phyloP scores from a whole-genome alignment of 2,888 invertebrate genomes.

The Spialia ferax region DNA sequence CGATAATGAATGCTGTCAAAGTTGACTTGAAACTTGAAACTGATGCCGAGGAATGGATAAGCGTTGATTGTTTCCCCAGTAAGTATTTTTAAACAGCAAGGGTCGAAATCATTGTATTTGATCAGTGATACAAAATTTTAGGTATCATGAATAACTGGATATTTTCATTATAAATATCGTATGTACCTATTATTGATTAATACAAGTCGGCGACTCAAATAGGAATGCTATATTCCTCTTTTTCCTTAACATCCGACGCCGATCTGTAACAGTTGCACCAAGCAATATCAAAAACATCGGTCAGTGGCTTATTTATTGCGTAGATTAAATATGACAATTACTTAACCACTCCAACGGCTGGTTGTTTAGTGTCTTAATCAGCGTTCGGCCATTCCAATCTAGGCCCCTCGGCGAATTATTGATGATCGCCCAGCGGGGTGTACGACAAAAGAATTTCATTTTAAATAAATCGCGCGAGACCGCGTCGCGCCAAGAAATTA shows the following conservation, averaged over 20 bases:
- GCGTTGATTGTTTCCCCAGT: neutral
- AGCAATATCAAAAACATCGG: neutral
- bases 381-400: slow-evolving; percentile 69
- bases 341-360: slow-evolving; percentile 39
- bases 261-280: neutral
- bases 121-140: too few species aligned
- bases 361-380: slow-evolving; percentile 78
- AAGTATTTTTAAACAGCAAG: neutral
- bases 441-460: slow-evolving; percentile 79
- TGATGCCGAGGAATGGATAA: slow-evolving; percentile 14
- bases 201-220: too few species aligned
- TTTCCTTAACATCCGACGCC: neutral
- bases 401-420: slow-evolving; percentile 75
- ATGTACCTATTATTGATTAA: too few species aligned
- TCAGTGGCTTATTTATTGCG: slow-evolving; percentile 11
- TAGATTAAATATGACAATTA: slow-evolving; percentile 36
- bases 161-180: too few species aligned
- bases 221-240: too few species aligned
- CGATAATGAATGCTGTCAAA: slow-evolving; percentile 79
- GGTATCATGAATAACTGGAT: too few species aligned
- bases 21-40: slow-evolving; percentile 71
- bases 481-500: slow-evolving; percentile 83
- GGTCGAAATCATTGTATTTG: neutral
- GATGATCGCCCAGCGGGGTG: slow-evolving; percentile 80
- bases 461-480: slow-evolving; percentile 83